Percentiles rank a stretch among this genome's conserved stretches.
These are phyloP conservation scores for Cinara cedri DNA, from an alignment of 2,888 invertebrate species.

Conservation along the genomic window DNA sequence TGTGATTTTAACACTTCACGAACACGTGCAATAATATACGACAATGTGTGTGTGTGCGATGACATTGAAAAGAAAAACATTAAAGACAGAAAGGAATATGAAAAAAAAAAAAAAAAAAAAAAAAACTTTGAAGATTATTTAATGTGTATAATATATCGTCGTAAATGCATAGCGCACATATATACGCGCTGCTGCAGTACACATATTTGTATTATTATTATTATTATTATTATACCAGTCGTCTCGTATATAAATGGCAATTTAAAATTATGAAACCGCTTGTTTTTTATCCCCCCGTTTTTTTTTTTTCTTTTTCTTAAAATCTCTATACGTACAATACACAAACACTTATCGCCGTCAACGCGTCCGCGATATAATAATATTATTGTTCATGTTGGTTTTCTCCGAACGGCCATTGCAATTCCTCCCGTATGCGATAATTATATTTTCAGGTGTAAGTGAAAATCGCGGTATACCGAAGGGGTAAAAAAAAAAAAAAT, in stretches of 20 bases:
- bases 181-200: too few species aligned
- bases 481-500: constrained; percentile 2
- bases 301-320: too few species aligned
- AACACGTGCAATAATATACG: background rate
- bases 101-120: constrained; percentile 4
- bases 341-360: background rate
- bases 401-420: constrained; percentile 20
- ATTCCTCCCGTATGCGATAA: background rate
- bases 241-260: constrained; percentile 28
- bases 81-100: too few species aligned
- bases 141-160: background rate
- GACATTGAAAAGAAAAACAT: too few species aligned
- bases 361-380: background rate
- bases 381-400: background rate
- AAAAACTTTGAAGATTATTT: constrained; percentile 23
- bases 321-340: background rate
- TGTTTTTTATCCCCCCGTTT: too few species aligned
- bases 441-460: constrained; percentile 43
- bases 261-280: constrained; percentile 33
- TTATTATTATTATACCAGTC: constrained; percentile 1
- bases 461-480: constrained; percentile 18
- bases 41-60: too few species aligned
- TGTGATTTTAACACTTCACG: constrained; percentile 3
- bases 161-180: too few species aligned
- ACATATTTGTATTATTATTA: too few species aligned